A percentile compares a stretch with the other conserved stretches of the same genome.
Evolutionary conservation across 1,140 invertebrate genomes (phyloP).

Genomic region (Coelopa frigida): DNA sequence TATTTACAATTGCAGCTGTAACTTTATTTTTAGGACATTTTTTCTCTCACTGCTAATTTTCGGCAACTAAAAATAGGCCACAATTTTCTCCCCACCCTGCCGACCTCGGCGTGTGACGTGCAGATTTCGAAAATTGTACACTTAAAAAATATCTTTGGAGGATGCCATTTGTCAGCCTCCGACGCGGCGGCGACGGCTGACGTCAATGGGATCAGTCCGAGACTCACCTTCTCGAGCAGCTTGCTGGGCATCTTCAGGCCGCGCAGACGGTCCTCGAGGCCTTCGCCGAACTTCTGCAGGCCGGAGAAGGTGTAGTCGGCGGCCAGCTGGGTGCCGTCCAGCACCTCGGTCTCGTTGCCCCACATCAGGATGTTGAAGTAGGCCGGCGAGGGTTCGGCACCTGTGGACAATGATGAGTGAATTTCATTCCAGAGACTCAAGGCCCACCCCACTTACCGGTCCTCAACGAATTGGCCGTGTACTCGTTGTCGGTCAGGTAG

Average conservation of each 20-base stretch:
- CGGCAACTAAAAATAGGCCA: no score
- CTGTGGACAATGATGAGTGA: slow-evolving; percentile 46
- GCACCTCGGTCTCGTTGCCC: slow-evolving; percentile 72
- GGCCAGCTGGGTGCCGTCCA: slow-evolving; percentile 86
- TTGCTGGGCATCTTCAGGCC: slow-evolving; percentile 75
- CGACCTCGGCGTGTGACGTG: no score
- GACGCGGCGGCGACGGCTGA: no score
- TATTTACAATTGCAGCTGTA: no score
- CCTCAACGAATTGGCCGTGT: slow-evolving; percentile 70
- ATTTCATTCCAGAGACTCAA: background rate
- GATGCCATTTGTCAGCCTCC: no score
- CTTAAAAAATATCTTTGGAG: no score
- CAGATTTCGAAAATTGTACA: no score
- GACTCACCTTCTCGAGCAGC: slow-evolving; percentile 83
- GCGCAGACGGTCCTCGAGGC: slow-evolving; percentile 78
- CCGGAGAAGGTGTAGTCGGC: slow-evolving; percentile 90
- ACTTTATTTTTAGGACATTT: no score
- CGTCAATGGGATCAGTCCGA: no score
- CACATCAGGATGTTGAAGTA: slow-evolving; percentile 91
- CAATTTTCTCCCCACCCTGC: no score
- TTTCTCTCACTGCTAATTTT: no score
- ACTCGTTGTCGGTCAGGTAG: slow-evolving; percentile 83
- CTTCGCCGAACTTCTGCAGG: slow-evolving; percentile 91
- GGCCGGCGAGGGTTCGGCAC: slow-evolving; percentile 85
- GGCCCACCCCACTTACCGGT: slow-evolving; percentile 58